Evolutionary conservation across 2,888 invertebrate genomes (phyloP), one percentile per base, ranked within the genome.

Genomic region (Panzeria rudis): DNA sequence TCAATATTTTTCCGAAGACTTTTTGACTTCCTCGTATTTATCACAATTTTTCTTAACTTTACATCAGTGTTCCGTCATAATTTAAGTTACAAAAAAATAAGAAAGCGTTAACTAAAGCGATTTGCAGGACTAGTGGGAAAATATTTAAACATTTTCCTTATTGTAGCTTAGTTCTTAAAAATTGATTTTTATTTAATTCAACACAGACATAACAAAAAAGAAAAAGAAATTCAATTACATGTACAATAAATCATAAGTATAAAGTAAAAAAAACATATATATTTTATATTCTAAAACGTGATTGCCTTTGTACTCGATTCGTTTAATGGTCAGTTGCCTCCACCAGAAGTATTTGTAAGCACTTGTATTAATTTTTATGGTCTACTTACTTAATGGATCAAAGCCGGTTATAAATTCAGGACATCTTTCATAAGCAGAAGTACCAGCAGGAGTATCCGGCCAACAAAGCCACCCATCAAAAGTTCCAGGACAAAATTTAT

Each of bases 381-480:
- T 73, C 0, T 87, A 94, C 96, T 94, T 92, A 97, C 96, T 93
- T 88, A 94, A 93, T 76, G 95, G 93, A 90, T 96, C 95, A 92
- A 97, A 97, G 89, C 96, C 96, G 64, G 94, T 94, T 88, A 96
- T 94, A 92, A 96, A 96, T 87, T 92, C 93, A n/a, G 97, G 97
- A 91, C 97, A 97, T 81, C 93, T 93, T 86, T 94, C 94, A 92
- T 93, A 94, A 50, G 95, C 96, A 76, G 94, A 94, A 87, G 93
- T 90, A 88, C 96, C 96, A 88, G 95, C 94, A 50, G 93, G 93
- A 15, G 97, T 97, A 93, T 95, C 94, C 85, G 95, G 95, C 92
- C 95, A 95, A 92, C 97, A 97, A 32, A 95, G 94, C 97, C 97
- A 97, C 69, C 95, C 95, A 93, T 97, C 97, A 93, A 95, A 97